Conservation (phyloP, 2,797 vertebrate genomes). For the Anguilla marmorata region DNA sequence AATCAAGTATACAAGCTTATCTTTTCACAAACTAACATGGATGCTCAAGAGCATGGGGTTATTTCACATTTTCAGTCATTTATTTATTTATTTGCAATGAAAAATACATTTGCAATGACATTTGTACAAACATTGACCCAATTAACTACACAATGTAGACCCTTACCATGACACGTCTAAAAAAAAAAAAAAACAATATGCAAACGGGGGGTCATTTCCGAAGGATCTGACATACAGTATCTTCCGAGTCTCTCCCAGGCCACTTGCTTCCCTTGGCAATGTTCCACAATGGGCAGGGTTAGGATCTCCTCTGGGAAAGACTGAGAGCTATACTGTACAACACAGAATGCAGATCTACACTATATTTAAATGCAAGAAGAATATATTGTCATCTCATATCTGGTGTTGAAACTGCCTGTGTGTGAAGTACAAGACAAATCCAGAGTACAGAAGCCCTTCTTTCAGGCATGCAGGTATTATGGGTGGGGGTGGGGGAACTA, state of each 20-base stretch:
- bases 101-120: not conserved
- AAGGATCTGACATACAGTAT: not conserved
- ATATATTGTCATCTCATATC: conserved; percentile 29
- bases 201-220: not conserved
- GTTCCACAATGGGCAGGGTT: not conserved
- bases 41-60: not conserved
- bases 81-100: not conserved
- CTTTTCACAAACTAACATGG: not conserved
- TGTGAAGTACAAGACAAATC: conserved; percentile 23
- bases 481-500: not conserved
- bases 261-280: not conserved
- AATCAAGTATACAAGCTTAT: too few species aligned
- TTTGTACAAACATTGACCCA: not conserved
- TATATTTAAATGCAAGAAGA: conserved; percentile 29
- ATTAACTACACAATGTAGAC: not conserved
- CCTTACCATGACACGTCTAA: not conserved
- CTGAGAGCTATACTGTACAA: not conserved
- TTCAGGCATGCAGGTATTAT: conserved; percentile 20
- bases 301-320: not conserved
- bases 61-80: not conserved
- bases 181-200: not conserved
- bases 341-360: not conserved
- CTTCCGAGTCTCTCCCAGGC: not conserved
- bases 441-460: not conserved
- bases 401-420: not conserved